A percentile compares a stretch with the other conserved stretches of the same genome.
Conservation (phyloP, 2,888 invertebrate species). For the Escarpia spicata region DNA sequence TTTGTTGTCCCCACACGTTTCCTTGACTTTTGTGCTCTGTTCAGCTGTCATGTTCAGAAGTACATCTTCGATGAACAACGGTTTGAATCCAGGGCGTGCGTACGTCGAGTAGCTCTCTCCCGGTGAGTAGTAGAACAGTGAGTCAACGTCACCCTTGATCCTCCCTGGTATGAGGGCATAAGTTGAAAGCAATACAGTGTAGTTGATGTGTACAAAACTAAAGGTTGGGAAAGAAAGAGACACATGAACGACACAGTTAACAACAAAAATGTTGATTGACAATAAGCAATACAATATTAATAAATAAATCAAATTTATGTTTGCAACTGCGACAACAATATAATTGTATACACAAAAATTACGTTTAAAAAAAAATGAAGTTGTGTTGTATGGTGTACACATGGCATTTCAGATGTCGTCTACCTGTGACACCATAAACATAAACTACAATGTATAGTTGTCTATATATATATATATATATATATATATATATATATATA, state of each 20-base stretch:
- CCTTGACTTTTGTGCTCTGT: neutral
- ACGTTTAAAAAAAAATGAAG: too few species aligned
- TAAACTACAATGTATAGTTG: too few species aligned
- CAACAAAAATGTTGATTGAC: too few species aligned
- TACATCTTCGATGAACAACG: constrained; percentile 18
- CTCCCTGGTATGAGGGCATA: neutral
- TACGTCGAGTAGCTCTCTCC: neutral
- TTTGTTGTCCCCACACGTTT: constrained; percentile 13
- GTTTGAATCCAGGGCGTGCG: neutral
- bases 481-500: too few species aligned
- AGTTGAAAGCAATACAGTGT: neutral
- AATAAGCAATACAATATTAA: too few species aligned
- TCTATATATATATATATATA: too few species aligned
- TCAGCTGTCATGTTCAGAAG: neutral
- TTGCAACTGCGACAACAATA: too few species aligned
- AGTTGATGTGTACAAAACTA: neutral
- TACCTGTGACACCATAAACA: too few species aligned
- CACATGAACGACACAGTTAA: neutral
- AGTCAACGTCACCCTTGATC: neutral
- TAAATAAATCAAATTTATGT: too few species aligned
- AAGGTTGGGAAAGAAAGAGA: neutral
- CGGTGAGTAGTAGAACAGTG: neutral
- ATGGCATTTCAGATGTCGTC: too few species aligned
- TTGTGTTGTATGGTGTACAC: too few species aligned
- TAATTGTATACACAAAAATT: too few species aligned